A percentile compares a stretch with the other conserved stretches of the same genome.
Conservation (phyloP, 2,797 vertebrate genomes). For the Neopelma chrysocephalum region DNA sequence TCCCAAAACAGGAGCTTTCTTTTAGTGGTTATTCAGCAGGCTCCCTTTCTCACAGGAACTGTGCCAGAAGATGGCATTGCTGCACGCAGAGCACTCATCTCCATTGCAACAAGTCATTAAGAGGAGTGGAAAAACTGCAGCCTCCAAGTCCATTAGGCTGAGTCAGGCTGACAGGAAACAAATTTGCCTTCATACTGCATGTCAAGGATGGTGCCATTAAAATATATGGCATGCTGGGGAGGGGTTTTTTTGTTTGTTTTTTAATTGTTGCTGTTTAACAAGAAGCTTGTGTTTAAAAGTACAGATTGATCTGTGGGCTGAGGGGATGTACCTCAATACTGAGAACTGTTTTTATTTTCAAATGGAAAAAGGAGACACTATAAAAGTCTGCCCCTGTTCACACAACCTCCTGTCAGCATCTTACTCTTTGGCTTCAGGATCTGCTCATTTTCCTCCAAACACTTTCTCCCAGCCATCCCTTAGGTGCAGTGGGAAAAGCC, state of each 20-base stretch:
- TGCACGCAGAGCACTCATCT: constrained; percentile 42
- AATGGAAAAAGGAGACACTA: background rate
- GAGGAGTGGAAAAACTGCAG: constrained; percentile 44
- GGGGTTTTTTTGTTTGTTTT: background rate
- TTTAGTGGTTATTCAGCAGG: constrained; percentile 26
- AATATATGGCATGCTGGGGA: background rate
- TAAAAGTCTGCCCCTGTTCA: background rate
- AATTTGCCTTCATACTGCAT: background rate
- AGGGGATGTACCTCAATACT: background rate
- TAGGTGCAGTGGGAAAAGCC: background rate
- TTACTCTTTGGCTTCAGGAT: background rate
- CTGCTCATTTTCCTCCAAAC: background rate
- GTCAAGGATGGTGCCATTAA: constrained; percentile 42
- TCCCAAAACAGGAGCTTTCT: constrained; percentile 34
- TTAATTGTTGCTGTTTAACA: background rate
- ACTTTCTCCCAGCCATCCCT: background rate
- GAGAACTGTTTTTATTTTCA: background rate
- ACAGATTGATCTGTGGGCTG: background rate
- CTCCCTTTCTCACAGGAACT: constrained; percentile 65
- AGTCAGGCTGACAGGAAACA: constrained; percentile 43
- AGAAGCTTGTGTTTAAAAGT: constrained; percentile 19
- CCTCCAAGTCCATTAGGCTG: constrained; percentile 52
- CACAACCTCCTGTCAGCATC: background rate
- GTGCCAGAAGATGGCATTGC: constrained; percentile 74
- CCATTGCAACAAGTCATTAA: constrained; percentile 60